Percentiles rank a stretch among this genome's conserved stretches.
These are phyloP conservation scores for Platysteira castanea DNA, from an alignment of 2,113 vertebrate genomes.

Conservation along the genomic window DNA sequence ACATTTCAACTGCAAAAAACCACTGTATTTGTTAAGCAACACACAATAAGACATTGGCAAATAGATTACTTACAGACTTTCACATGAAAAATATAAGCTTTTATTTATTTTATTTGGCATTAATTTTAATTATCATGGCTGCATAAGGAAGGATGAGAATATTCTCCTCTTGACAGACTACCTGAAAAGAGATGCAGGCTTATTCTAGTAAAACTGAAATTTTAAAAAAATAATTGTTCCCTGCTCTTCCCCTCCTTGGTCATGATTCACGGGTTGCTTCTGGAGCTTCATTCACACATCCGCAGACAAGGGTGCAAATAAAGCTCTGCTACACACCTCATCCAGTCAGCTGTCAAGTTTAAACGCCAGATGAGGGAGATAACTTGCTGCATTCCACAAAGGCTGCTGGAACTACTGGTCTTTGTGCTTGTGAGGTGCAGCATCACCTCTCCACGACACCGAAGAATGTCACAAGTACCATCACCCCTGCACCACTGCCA, in stretches of 20 bases:
- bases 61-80: not conserved
- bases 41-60: not conserved
- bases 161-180: not conserved
- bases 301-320: not conserved
- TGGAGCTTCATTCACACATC: not conserved
- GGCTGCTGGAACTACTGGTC: not conserved
- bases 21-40: not conserved
- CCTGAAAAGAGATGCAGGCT: not conserved
- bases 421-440: not conserved
- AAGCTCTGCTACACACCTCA: not conserved
- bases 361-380: not conserved
- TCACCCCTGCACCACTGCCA: not conserved
- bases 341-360: not conserved
- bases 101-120: not conserved
- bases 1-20: not conserved
- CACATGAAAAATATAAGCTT: not conserved
- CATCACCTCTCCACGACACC: not conserved
- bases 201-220: not conserved
- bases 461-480: accelerated
- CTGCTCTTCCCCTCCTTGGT: not conserved
- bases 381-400: not conserved
- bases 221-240: not conserved
- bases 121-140: not conserved
- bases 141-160: not conserved
- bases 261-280: not conserved